Evolutionary conservation across 2,113 vertebrate species (phyloP), one percentile per base, ranked within the genome.

Genomic region (Erythrocercus mccallii): DNA sequence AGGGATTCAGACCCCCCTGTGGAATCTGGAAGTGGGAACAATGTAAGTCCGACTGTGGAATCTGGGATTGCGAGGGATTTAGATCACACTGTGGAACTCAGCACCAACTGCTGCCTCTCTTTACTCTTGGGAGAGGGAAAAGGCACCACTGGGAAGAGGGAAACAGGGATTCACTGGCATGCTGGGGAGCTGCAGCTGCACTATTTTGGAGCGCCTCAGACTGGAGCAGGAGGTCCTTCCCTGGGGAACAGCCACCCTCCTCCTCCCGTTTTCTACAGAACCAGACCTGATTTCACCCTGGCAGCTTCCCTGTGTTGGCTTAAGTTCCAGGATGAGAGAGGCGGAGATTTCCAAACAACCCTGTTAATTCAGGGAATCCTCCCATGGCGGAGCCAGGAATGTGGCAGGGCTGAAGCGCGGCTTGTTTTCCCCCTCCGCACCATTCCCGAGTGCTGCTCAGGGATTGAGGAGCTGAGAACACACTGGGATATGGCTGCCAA

Each of bases 371-470:
- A 23, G 86, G 89, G 76, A 86, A 79, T 9, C 5, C 2, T 27
- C 71, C 31, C 14, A 0, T 4, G 30, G 23, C 8, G 7, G 73
- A 8, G 69, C 7, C 7, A 58, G 62, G 17, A 20, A 16, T 3
- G 9, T 58, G 38, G 15, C 68, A 33, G 14, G 47, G 56, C 90
- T 19, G 51, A 14, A 62, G 31, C 81, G 1, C 62, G 5, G 4
- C 53, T 56, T 37, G 62, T 50, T 72, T 31, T 11, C 12, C 56
- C 21, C 66, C 13, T 24, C 50, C 12, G 0, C 30, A 3, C 28
- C 54, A 0, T 17, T n/a, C 15, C 56, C 5, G 12, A 31, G 47
- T 0, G 21, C 65, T 5, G 35, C 58, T 68, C 35, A 0, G 58
- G 92, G 57, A 24, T 11, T 6, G 79, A 23, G 40, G 35, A 81